Percentiles rank a stretch among this genome's conserved stretches.
phyloP scores from a whole-genome alignment of 2,888 invertebrate species.

The Brachypalpus laphriformis region DNA sequence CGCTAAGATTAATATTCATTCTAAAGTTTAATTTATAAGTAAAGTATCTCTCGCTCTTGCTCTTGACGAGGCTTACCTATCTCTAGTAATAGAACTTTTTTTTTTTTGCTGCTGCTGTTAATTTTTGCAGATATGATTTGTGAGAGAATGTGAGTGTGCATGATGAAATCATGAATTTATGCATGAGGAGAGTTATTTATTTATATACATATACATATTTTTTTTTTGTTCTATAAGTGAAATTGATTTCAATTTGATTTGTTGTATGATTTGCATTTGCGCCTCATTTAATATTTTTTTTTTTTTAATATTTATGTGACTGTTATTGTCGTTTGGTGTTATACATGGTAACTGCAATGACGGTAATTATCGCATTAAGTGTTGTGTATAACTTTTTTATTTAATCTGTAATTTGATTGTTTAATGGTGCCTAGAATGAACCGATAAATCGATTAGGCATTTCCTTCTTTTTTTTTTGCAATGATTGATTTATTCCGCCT shows the following conservation, averaged over 20 bases:
- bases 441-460: background rate
- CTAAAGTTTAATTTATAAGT: constrained; percentile 49
- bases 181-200: constrained; percentile 10
- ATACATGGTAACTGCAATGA: constrained; percentile 4
- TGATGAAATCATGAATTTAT: constrained; percentile 46
- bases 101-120: too few species aligned
- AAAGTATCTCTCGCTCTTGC: constrained; percentile 12
- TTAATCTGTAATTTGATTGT: constrained; percentile 21
- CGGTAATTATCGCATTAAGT: constrained; percentile 18
- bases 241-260: constrained; percentile 48
- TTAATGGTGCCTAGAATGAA: constrained; percentile 13
- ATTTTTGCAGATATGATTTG: constrained; percentile 40
- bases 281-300: background rate
- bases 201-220: background rate
- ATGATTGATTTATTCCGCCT: background rate
- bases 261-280: constrained; percentile 24
- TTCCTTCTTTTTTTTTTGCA: background rate
- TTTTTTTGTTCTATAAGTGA: constrained; percentile 30
- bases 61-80: background rate
- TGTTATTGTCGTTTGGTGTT: background rate
- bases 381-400: constrained; percentile 1
- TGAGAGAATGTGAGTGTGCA: constrained; percentile 38
- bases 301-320: background rate
- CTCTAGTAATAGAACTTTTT: constrained; percentile 11
- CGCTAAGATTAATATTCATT: constrained; percentile 62